Evolutionary conservation across 2,113 vertebrate species (phyloP), one percentile per base, ranked within the genome.

Genomic region (Gasterosteus aculeatus): DNA sequence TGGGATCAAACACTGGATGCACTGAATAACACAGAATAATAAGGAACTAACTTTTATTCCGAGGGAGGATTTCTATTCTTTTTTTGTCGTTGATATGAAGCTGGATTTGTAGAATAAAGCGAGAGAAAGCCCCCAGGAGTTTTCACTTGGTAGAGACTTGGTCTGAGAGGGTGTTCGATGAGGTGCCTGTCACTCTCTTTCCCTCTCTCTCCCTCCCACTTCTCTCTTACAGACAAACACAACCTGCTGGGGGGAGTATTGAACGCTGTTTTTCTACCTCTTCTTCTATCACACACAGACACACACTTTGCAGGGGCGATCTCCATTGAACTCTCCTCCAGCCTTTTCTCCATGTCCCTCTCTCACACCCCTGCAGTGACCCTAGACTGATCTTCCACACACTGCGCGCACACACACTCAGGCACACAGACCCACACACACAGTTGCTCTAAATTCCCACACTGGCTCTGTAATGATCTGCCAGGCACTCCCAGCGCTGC

Each of bases 341-440:
- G 56, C 57, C 42, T 29, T 66, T 69, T 44, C 68, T 16, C 35
- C 76, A 87, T 49, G 16, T 49, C 47, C n/a, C 49, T 53, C 41
- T 77, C 46, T 78, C 88, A 41, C 84, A 75, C 80, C 72, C 75
- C 76, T 66, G 47, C 83, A 26, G 4, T 85, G 88, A 88, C 90
- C 84, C 86, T 72, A 84, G 86, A 86, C 90, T 80, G 87, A 89
- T 88, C 51, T 65, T 80, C 67, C 26, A 74, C 80, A 12, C 81
- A 12, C 57, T 35, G 18, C 31, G 39, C 60, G 42, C 69, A 75
- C 42, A 73, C 64, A 71, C 46, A 69, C 18, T 53, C 22, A 19
- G 33, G 44, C 12, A 31, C 42, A 66, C 64, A 68, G 31, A 44
- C 49, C 41, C 56, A 71, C 72, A 71, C 72, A 68, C 35, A 60